Percentiles rank a stretch among this genome's conserved stretches.
These are phyloP conservation scores for Tipula helvola DNA, from an alignment of 2,888 invertebrate species.

Conservation along the genomic window DNA sequence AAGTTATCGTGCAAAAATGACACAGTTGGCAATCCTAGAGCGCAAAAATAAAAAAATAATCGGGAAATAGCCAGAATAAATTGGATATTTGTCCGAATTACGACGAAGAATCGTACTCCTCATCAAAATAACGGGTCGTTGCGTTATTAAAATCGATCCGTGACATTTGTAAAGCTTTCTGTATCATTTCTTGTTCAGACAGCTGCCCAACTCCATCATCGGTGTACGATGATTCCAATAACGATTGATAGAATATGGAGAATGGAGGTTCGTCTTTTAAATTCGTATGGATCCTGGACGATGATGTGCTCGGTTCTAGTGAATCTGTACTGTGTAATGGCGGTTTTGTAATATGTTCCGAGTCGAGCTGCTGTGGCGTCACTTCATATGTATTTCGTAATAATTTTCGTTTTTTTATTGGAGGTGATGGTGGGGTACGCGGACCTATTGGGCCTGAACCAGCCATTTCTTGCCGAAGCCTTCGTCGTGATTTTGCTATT, in stretches of 20 bases:
- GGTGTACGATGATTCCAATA: constrained; percentile 34
- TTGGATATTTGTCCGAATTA: neutral
- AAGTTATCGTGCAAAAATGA: neutral
- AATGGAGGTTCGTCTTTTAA: constrained; percentile 9
- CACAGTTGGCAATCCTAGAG: neutral
- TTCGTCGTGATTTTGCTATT: neutral
- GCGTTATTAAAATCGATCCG: constrained; percentile 28
- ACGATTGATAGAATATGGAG: constrained; percentile 33
- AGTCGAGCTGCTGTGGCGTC: neutral
- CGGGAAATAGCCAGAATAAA: neutral
- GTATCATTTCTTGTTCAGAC: constrained; percentile 33
- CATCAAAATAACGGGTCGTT: neutral
- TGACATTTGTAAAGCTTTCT: constrained; percentile 35
- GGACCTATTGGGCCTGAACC: neutral
- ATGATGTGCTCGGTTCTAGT: neutral
- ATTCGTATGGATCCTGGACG: neutral
- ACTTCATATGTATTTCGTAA: neutral
- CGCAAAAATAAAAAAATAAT: neutral
- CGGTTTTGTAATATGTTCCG: neutral
- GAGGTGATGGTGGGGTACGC: neutral
- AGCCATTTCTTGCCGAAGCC: neutral
- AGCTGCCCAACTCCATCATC: constrained; percentile 25
- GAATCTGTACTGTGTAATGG: neutral
- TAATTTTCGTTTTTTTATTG: neutral
- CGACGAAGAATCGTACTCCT: neutral